phyloP scores from a whole-genome alignment of 1,140 invertebrate genomes.

The Drosophila watanabei region DNA sequence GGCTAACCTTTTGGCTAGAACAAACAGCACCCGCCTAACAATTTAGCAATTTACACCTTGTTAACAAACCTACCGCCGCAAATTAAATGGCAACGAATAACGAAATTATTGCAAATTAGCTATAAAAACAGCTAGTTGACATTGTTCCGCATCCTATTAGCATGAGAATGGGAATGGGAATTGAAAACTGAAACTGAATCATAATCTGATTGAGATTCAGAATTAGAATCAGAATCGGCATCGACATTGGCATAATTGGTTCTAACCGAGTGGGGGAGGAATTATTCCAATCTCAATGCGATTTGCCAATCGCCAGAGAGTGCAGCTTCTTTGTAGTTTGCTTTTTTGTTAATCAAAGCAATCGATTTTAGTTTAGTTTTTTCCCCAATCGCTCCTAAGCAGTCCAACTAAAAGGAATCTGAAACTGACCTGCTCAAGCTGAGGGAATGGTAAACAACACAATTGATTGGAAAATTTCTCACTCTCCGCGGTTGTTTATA shows the following conservation, averaged over 20 bases:
- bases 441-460: conserved; percentile 46
- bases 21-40: conserved; percentile 64
- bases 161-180: conserved; percentile 13
- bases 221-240: background rate
- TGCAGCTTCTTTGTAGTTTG: conserved; percentile 13
- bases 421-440: conserved; percentile 57
- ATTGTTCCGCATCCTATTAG: conserved; percentile 48
- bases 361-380: conserved; percentile 18
- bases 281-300: conserved; percentile 24
- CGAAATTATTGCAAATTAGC: conserved; percentile 36
- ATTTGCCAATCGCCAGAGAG: conserved; percentile 23
- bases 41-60: conserved; percentile 70
- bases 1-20: conserved; percentile 62
- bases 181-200: conserved; percentile 15
- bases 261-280: conserved; percentile 24
- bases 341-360: no score
- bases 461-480: conserved; percentile 4
- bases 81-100: conserved; percentile 43
- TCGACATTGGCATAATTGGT: conserved; percentile 12
- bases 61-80: conserved; percentile 46
- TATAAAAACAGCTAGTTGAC: conserved; percentile 31
- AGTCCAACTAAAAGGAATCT: background rate
- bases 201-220: background rate
- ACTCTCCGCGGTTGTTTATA: conserved; percentile 25
- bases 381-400: conserved; percentile 30